phyloP scores from a whole-genome alignment of 2,888 invertebrate species.

The Coecobrya sp. region DNA sequence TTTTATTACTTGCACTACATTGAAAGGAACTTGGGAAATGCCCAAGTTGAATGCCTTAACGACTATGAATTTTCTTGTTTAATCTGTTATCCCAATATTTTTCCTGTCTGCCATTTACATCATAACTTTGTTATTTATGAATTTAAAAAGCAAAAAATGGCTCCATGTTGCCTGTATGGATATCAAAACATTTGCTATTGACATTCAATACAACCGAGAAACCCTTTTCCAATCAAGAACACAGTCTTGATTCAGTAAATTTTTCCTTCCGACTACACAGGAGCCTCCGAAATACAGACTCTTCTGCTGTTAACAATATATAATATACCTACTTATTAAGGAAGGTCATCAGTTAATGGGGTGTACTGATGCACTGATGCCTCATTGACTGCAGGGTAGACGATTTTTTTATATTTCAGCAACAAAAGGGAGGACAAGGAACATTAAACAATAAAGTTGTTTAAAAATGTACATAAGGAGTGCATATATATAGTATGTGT shows the following conservation, averaged over 20 bases:
- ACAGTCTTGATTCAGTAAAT: not conserved
- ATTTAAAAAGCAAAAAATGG: not conserved
- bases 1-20: too few relatives aligned
- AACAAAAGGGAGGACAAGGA: constrained; percentile 4
- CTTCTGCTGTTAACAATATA: not conserved
- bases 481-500: not conserved
- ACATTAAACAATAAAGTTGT: constrained; percentile 22
- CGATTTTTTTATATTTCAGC: constrained; percentile 39
- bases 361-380: constrained; percentile 40
- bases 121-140: not conserved
- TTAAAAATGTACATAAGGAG: constrained; percentile 27
- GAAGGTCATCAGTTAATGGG: constrained; percentile 38
- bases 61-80: not conserved
- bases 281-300: not conserved
- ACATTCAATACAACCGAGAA: not conserved
- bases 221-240: not conserved
- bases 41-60: not conserved
- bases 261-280: not conserved
- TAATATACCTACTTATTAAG: not conserved
- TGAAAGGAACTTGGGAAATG: too few relatives aligned
- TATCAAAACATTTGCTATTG: not conserved
- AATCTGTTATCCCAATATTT: constrained; percentile 9
- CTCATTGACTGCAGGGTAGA: constrained; percentile 25
- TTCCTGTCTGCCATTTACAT: constrained; percentile 10
- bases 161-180: not conserved